Base-by-base conservation (phyloP, 2,113 vertebrate genomes). In the Carettochelys insculpta region DNA sequence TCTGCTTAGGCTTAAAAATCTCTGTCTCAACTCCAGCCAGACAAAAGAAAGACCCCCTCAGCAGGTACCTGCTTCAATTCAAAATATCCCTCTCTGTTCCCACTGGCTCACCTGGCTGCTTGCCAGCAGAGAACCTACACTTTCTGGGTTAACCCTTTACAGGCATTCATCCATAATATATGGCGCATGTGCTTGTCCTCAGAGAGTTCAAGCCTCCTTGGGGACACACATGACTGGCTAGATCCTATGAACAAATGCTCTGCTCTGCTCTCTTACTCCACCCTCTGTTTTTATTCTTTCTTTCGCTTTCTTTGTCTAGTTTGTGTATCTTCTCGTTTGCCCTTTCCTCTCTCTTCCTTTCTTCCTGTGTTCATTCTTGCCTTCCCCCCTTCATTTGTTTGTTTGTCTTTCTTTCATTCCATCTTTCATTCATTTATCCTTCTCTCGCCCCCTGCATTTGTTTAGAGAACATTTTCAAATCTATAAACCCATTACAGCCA, bases 391-490 rank as follows among this genome's bases (percentile, higher is more conserved):
- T 11, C 79, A 71, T 47, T 45, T 1, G 27, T 24, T 77, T 50
- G 34, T 65, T 89, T 54, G 56, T 6, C 31, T 13, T 86, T 78
- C 92, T 61, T 90, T 85, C 10, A 0, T 78, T 81, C 81, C 85
- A 90, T 85, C 52, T 50, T 86, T 53, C 82, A 5, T 71, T 71
- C 38, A 34, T 71, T 27, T 17, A 1, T 47, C 24, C 53, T 51
- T 76, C 73, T 31, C 56, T 85, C 89, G 68, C 91, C 71, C 86
- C 77, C 83, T 87, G 94, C 96, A 96, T 95, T 95, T 94, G 50
- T 97, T 96, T 92, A 95, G 81, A 92, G 80, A 52, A 94, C 90
- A 94, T 97, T 94, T 95, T 95, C 95, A 95, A 89, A 96, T 94
- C 95, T 94, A 92, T 96, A 96, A 96, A 96, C 53, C 94, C 73